Evolutionary conservation across 2,888 invertebrate species (phyloP), one percentile per base, ranked within the genome.

Genomic region (Linyphia triangularis): DNA sequence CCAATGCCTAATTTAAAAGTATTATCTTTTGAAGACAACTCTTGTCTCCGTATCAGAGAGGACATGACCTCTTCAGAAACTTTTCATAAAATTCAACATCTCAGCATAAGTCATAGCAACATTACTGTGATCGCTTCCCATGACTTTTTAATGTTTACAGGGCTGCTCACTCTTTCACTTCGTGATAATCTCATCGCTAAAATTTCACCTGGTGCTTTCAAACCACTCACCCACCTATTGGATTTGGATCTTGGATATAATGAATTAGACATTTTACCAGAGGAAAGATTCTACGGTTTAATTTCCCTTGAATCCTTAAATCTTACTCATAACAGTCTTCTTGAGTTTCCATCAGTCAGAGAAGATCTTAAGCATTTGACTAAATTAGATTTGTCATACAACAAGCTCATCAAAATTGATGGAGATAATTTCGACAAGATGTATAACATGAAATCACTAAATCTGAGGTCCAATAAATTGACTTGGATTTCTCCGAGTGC

Each of bases 281-380:
- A 90, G 61, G 91, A 91, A 85, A 83, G 91, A 19, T 90, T 91
- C 33, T 90, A 89, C 65, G 91, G 91, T n/a, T 61, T 91, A 19
- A 96, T 96, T 0, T 95, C 95, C 3, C 93, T 97, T 0, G 95
- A 94, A 13, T 95, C 95, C 93, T 93, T 98, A 3, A 97, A 97
- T 92, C 94, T 98, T 91, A 96, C 97, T 9, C 95, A 95, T 2
- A 98, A 98, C 93, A 96, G 96, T 0, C 94, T 97, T 84, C 72
- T 90, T 1, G 91, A 91, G 77, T 89, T 92, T 22, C 93, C 94
- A 13, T 94, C 94, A 83, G 93, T 97, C 91, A 96, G 81, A 2
- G 84, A 89, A 90, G 96, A 96, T 57, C 93, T 97, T 84, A 94
- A 95, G 72, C 95, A 96, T 92, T 94, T 97, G 89, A 94, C 95